These are phyloP conservation scores for Limnephilus lunatus DNA, from an alignment of 2,888 invertebrate species.

Conservation along the genomic window DNA sequence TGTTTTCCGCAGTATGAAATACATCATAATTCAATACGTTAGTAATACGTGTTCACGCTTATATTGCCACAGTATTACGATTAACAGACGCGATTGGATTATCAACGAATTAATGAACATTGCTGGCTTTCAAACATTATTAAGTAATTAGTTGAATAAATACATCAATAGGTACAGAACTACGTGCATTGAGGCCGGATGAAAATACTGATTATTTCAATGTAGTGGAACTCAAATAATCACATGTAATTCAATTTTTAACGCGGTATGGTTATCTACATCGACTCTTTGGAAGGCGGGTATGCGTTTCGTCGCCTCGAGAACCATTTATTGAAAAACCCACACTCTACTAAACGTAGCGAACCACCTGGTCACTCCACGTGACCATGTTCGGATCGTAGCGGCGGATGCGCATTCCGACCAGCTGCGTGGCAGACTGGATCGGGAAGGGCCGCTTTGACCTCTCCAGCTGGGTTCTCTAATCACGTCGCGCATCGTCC, in stretches of 20 bases:
- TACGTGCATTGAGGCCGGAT: not conserved
- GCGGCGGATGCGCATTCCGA: no score
- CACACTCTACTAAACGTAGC: no score
- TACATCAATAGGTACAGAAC: not conserved
- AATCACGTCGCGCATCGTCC: no score
- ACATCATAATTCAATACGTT: not conserved
- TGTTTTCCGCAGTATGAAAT: not conserved
- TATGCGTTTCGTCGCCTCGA: no score
- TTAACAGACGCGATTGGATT: slow-evolving; percentile 20
- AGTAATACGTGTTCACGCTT: slow-evolving; percentile 31
- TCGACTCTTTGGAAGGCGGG: no score
- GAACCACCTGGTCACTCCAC: no score
- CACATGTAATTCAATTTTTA: not conserved
- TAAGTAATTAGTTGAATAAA: slow-evolving; percentile 45
- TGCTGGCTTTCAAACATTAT: slow-evolving; percentile 38
- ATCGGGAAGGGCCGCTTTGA: no score
- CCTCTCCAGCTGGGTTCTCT: no score
- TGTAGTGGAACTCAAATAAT: not conserved
- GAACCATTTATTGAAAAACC: no score
- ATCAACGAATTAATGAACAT: slow-evolving; percentile 47
- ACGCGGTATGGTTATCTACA: no score
- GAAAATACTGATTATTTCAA: not conserved
- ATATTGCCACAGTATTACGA: slow-evolving; percentile 19
- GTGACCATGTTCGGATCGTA: no score
- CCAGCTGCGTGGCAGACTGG: no score